phyloP scores from a whole-genome alignment of 2,113 vertebrate genomes.

The Chaetops frenatus region DNA sequence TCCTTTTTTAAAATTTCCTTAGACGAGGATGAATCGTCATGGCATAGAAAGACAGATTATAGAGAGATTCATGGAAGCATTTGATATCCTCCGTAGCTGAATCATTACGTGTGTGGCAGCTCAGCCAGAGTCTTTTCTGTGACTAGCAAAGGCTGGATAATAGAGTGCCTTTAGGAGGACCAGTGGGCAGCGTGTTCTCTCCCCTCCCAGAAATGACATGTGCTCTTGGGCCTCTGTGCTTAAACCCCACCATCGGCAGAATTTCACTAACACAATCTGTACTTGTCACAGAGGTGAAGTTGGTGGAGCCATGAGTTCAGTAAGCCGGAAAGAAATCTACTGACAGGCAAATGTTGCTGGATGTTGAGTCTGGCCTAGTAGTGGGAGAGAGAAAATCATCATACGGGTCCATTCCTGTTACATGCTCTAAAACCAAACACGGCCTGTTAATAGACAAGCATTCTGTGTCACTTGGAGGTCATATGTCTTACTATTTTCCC shows the following conservation, averaged over 20 bases:
- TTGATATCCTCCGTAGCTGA: neutral
- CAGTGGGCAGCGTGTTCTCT: neutral
- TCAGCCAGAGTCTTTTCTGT: neutral
- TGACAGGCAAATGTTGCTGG: neutral
- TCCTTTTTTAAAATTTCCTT: neutral
- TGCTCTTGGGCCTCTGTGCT: neutral
- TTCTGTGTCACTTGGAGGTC: neutral
- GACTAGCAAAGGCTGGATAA: neutral
- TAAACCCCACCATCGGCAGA: neutral
- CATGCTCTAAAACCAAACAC: neutral
- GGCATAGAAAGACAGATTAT: neutral
- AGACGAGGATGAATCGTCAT: neutral
- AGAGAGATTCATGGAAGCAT: neutral
- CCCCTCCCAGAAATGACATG: neutral
- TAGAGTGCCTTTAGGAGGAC: neutral
- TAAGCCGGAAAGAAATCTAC: neutral
- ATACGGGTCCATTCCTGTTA: fast-evolving
- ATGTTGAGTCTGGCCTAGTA: neutral
- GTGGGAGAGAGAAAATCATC: neutral
- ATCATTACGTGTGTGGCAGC: neutral
- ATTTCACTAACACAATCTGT: neutral
- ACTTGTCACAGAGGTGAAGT: neutral
- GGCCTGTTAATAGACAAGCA: neutral
- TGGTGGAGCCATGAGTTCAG: neutral
- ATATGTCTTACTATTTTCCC: neutral